Evolutionary conservation across 2,888 invertebrate species (phyloP).

Genomic region (Sinopyrophorus schimmeli): DNA sequence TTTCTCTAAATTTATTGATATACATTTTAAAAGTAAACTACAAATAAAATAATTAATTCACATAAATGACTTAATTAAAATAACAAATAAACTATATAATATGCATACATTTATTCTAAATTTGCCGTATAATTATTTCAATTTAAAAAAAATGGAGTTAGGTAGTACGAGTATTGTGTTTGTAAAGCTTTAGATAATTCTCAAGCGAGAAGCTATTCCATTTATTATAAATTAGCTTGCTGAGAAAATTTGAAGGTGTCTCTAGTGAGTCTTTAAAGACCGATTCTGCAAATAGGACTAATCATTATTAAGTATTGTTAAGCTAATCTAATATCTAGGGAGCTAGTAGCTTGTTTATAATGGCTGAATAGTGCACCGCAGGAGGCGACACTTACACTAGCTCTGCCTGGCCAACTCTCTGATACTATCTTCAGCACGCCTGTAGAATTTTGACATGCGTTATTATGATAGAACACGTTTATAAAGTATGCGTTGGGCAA

Average conservation of each 20-base stretch:
- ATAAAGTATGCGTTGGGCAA: constrained; percentile 33
- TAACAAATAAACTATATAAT: no score
- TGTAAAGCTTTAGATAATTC: no score
- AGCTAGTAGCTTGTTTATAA: constrained; percentile 51
- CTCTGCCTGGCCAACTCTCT: constrained; percentile 37
- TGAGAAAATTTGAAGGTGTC: constrained; percentile 11
- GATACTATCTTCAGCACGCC: constrained; percentile 50
- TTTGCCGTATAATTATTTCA: no score
- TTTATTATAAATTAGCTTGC: no score
- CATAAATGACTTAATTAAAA: no score
- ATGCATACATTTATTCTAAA: no score
- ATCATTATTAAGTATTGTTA: constrained; percentile 39
- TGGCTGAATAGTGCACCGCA: constrained; percentile 50
- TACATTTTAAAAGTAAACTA: no score
- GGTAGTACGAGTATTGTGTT: no score
- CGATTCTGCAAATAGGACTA: constrained; percentile 28
- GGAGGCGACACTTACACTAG: constrained; percentile 54
- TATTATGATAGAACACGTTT: constrained; percentile 39
- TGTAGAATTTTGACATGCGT: constrained; percentile 49
- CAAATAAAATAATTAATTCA: no score
- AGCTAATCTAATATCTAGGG: constrained; percentile 37
- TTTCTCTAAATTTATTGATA: no score
- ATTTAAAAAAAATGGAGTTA: no score
- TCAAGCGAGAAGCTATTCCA: no score
- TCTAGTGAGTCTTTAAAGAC: constrained; percentile 18